Evolutionary conservation across 2,888 invertebrate genomes (phyloP).

Genomic region (Eupithecia insigniata): DNA sequence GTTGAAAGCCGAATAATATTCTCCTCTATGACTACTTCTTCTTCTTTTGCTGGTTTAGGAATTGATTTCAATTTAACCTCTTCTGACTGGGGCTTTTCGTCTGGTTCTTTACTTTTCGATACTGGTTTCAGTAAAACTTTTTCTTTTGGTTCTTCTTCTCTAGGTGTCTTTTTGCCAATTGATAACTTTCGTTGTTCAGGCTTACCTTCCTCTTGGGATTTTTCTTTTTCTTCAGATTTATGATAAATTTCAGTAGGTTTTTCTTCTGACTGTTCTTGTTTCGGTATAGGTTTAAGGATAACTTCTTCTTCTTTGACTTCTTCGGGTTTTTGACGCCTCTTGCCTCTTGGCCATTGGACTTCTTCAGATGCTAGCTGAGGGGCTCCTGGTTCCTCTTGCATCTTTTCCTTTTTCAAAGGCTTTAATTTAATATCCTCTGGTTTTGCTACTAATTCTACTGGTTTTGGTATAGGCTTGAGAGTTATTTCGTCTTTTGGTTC

Average conservation of each 20-base stretch:
- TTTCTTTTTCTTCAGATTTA: slow-evolving; percentile 33
- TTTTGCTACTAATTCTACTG: slow-evolving; percentile 70
- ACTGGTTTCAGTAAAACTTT: slow-evolving; percentile 61
- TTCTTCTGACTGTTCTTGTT: slow-evolving; percentile 56
- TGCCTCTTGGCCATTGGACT: slow-evolving; percentile 48
- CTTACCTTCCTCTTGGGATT: slow-evolving; percentile 43
- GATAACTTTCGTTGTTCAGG: slow-evolving; percentile 51
- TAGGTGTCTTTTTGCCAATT: slow-evolving; percentile 1
- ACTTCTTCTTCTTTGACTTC: slow-evolving; percentile 61
- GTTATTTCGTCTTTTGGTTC: slow-evolving; percentile 62
- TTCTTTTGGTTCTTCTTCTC: slow-evolving; percentile 53
- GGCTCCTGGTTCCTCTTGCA: slow-evolving; percentile 47
- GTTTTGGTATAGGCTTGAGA: slow-evolving; percentile 73
- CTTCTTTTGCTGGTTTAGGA: slow-evolving; percentile 60
- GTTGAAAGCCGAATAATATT: slow-evolving; percentile 52
- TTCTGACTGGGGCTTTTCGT: slow-evolving; percentile 37
- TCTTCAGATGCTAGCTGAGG: slow-evolving; percentile 48
- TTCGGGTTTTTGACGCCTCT: slow-evolving; percentile 50
- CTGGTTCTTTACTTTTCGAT: slow-evolving; percentile 50
- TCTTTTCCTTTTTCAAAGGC: slow-evolving; percentile 52
- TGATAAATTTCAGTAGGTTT: slow-evolving; percentile 52
- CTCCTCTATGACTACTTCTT: slow-evolving; percentile 71
- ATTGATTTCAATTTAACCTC: slow-evolving; percentile 62
- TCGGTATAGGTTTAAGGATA: slow-evolving; percentile 64
- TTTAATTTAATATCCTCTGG: slow-evolving; percentile 23